These are phyloP conservation scores for Hyppa rectilinea DNA, from an alignment of 2,888 invertebrate genomes.

Conservation along the genomic window DNA sequence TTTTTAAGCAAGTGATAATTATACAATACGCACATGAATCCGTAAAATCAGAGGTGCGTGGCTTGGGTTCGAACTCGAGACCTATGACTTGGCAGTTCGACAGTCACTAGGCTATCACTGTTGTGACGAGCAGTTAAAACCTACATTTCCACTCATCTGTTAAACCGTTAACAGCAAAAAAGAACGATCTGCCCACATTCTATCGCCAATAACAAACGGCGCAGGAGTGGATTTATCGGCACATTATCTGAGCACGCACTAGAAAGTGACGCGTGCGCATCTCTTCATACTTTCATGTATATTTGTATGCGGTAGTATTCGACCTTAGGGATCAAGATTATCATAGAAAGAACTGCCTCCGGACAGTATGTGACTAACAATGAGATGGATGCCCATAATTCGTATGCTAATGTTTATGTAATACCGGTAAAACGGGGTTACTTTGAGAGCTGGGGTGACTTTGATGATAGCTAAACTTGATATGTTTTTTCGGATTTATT, in stretches of 20 bases:
- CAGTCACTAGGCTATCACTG: no score
- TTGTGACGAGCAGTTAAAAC: neutral
- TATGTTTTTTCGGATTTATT: no score
- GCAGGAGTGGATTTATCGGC: conserved; percentile 49
- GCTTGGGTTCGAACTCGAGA: no score
- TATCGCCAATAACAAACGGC: conserved; percentile 36
- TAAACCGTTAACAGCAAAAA: conserved; percentile 6
- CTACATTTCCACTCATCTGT: conserved; percentile 16
- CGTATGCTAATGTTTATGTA: conserved; percentile 52
- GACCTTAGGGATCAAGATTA: conserved; percentile 68
- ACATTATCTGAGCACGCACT: conserved; percentile 54
- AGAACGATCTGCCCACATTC: conserved; percentile 24
- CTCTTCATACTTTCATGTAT: conserved; percentile 64
- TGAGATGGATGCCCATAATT: conserved; percentile 18
- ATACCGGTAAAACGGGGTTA: no score
- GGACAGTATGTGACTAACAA: conserved; percentile 23
- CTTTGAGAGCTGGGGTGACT: no score
- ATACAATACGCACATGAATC: no score
- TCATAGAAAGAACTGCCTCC: conserved; percentile 66
- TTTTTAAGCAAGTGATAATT: no score
- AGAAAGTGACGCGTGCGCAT: conserved; percentile 61
- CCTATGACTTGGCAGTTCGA: no score
- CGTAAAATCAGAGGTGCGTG: no score
- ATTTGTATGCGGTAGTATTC: conserved; percentile 58
- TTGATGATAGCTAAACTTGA: no score